These are phyloP conservation scores for Rhogogaster chlorosoma DNA, from an alignment of 2,888 invertebrate species.

Conservation along the genomic window DNA sequence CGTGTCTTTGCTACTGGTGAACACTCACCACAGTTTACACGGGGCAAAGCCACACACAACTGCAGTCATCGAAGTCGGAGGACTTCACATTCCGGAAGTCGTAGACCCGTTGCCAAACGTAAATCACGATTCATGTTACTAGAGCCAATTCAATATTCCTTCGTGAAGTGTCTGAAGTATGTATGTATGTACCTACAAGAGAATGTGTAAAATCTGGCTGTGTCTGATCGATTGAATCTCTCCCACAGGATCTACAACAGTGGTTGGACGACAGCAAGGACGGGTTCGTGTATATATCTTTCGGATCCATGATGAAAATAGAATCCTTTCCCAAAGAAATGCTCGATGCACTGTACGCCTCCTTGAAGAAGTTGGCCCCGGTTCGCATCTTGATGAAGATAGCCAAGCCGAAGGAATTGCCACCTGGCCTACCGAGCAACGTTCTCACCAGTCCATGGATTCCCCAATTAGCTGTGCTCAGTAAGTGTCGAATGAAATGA, in stretches of 20 bases:
- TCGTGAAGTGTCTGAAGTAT: too few species aligned
- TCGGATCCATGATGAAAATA: constrained; percentile 67
- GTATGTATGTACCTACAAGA: too few species aligned
- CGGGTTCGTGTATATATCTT: constrained; percentile 58
- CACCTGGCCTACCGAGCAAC: constrained; percentile 65
- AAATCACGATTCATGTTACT: constrained; percentile 61
- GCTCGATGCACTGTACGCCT: constrained; percentile 59
- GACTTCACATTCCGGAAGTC: constrained; percentile 77
- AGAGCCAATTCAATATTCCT: not conserved
- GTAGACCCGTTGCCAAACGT: constrained; percentile 58
- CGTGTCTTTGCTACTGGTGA: constrained; percentile 78
- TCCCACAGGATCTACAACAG: constrained; percentile 62
- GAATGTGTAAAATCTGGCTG: too few species aligned
- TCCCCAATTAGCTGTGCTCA: constrained; percentile 66
- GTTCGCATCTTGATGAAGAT: constrained; percentile 66
- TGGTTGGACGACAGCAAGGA: constrained; percentile 60
- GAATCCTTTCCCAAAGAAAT: constrained; percentile 63
- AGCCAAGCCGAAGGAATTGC: constrained; percentile 56
- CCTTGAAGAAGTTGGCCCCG: constrained; percentile 65
- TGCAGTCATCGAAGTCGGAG: constrained; percentile 80
- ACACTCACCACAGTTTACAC: constrained; percentile 78
- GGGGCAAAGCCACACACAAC: constrained; percentile 78
- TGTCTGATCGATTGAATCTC: not conserved
- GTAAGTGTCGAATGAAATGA: constrained; percentile 55
- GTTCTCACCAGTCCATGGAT: constrained; percentile 64